Conservation (phyloP, 2,797 vertebrate species). For the Neoniphon sammara region DNA sequence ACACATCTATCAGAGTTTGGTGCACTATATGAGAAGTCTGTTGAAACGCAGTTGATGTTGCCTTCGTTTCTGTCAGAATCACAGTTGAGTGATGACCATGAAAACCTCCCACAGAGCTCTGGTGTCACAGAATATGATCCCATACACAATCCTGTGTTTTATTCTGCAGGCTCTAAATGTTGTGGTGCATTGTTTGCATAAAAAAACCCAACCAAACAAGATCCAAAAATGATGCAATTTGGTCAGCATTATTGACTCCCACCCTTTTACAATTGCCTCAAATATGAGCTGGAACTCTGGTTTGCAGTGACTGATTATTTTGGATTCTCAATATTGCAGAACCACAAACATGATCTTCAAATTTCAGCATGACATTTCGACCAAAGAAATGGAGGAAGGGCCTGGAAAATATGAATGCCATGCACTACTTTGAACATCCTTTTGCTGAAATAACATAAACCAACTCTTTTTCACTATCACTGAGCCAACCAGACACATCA, state of each 20-base stretch:
- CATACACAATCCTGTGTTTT: not conserved
- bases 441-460: not conserved
- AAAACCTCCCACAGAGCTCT: not conserved
- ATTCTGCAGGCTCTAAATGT: not conserved
- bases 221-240: not conserved
- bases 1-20: constrained; percentile 17
- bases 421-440: not conserved
- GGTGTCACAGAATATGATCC: not conserved
- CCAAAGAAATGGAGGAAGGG: not conserved
- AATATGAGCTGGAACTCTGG: not conserved
- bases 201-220: not conserved
- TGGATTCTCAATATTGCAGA: not conserved
- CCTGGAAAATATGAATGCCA: not conserved
- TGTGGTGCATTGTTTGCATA: not conserved
- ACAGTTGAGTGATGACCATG: constrained; percentile 12
- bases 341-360: too few species aligned
- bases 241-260: not conserved
- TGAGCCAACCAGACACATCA: not conserved
- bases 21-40: constrained; percentile 16
- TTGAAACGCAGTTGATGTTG: constrained; percentile 17
- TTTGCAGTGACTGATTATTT: not conserved
- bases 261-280: not conserved
- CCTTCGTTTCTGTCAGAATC: constrained; percentile 19
- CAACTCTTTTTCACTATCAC: not conserved
- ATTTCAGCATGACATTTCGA: not conserved